Evolutionary conservation across 1,140 invertebrate species (phyloP).

Genomic region (Lordiphosa collinella): DNA sequence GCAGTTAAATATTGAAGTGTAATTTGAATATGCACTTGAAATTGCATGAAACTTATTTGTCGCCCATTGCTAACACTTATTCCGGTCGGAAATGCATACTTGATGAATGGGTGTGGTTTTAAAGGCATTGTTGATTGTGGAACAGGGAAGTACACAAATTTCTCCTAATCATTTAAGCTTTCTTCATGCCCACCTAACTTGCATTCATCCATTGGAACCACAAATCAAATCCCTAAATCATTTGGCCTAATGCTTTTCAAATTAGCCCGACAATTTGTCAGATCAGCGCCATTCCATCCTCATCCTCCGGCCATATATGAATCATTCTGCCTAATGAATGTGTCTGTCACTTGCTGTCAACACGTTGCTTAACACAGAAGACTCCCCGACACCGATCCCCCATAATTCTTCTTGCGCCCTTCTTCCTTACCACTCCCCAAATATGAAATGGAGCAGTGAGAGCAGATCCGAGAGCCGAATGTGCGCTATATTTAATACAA

Average conservation of each 20-base stretch:
- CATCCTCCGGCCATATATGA: constrained; percentile 41
- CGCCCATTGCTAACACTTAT: constrained; percentile 56
- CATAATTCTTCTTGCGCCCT: constrained; percentile 16
- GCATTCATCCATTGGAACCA: constrained; percentile 21
- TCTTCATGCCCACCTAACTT: constrained; percentile 16
- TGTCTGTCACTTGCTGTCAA: constrained; percentile 76
- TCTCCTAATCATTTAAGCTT: background rate
- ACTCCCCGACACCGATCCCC: constrained; percentile 27
- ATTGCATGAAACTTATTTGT: constrained; percentile 73
- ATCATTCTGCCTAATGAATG: constrained; percentile 74
- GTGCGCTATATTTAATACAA: constrained; percentile 70
- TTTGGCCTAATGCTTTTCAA: constrained; percentile 57
- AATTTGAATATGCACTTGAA: constrained; percentile 76
- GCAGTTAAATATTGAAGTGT: constrained; percentile 57
- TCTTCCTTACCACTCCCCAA: constrained; percentile 40
- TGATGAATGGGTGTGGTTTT: constrained; percentile 31
- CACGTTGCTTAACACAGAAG: constrained; percentile 52
- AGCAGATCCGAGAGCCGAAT: constrained; percentile 12
- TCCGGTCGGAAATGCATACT: constrained; percentile 70
- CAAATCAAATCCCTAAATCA: constrained; percentile 52
- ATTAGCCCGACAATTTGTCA: constrained; percentile 53
- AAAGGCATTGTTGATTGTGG: no score
- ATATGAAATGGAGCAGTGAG: constrained; percentile 65
- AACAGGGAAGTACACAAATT: constrained; percentile 15
- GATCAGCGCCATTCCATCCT: constrained; percentile 16